phyloP scores from a whole-genome alignment of 2,797 vertebrate genomes.

The Phoxinus dragarum region DNA sequence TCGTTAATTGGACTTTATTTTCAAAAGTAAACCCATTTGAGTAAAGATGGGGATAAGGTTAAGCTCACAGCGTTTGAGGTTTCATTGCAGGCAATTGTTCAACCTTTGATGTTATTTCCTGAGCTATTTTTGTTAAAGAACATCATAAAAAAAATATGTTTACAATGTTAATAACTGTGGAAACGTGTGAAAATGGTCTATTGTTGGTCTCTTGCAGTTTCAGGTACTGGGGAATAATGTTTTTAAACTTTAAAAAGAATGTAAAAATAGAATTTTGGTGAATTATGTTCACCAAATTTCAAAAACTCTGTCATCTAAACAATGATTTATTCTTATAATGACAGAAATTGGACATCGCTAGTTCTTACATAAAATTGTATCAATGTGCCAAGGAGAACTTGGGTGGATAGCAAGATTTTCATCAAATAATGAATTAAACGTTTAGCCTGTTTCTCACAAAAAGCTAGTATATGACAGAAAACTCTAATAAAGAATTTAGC shows the following conservation, averaged over 20 bases:
- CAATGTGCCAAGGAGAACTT: background rate
- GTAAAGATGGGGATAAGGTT: conserved; percentile 63
- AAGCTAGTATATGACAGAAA: background rate
- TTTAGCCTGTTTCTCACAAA: background rate
- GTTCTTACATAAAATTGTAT: background rate
- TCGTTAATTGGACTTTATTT: conserved; percentile 67
- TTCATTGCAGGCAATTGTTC: conserved; percentile 43
- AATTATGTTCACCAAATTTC: background rate
- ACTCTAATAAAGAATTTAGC: background rate
- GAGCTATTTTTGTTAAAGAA: background rate
- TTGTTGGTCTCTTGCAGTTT: too few species aligned
- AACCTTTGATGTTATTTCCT: conserved; percentile 60
- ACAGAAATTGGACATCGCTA: background rate
- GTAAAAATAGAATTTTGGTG: too few species aligned
- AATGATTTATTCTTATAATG: background rate
- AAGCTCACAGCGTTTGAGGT: conserved; percentile 73
- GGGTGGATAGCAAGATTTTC: background rate
- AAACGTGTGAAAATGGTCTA: too few species aligned
- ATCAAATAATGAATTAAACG: background rate
- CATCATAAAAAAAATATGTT: too few species aligned
- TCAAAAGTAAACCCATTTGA: conserved; percentile 56
- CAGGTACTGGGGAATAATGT: too few species aligned
- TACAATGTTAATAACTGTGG: too few species aligned
- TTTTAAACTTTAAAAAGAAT: too few species aligned
- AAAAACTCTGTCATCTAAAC: background rate